phyloP scores from a whole-genome alignment of 2,888 invertebrate species.

The Atherix ibis region DNA sequence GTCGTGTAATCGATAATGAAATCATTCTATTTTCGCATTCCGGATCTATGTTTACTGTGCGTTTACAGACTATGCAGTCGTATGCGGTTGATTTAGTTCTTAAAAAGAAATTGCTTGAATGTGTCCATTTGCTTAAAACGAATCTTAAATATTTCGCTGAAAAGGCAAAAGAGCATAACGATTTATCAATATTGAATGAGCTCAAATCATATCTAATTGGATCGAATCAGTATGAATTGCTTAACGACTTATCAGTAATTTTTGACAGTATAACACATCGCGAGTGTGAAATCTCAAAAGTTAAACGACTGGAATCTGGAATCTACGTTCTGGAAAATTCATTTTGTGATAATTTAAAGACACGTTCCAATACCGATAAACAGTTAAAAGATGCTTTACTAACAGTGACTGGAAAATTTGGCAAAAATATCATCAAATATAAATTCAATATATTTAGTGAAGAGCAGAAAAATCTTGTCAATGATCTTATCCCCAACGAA shows the following conservation, averaged over 20 bases:
- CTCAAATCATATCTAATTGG: constrained; percentile 27
- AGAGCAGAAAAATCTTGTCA: constrained; percentile 27
- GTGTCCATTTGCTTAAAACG: constrained; percentile 25
- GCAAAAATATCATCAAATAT: constrained; percentile 32
- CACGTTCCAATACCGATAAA: constrained; percentile 6
- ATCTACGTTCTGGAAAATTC: constrained; percentile 30
- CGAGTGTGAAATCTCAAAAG: constrained; percentile 16
- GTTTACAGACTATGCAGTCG: constrained; percentile 20
- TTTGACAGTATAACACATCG: constrained; percentile 30
- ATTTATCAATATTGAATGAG: constrained; percentile 24
- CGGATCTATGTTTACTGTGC: constrained; percentile 25
- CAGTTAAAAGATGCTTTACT: constrained; percentile 30
- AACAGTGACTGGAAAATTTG: constrained; percentile 31
- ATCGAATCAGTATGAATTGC: constrained; percentile 26
- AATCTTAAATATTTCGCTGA: constrained; percentile 32
- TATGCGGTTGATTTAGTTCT: constrained; percentile 24
- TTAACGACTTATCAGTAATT: constrained; percentile 31
- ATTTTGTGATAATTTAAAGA: constrained; percentile 30
- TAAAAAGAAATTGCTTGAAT: constrained; percentile 24
- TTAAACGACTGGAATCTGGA: constrained; percentile 15
- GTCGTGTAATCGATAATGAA: constrained; percentile 22
- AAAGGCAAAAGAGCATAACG: constrained; percentile 29
- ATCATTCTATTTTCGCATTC: constrained; percentile 28
- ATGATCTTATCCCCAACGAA: constrained; percentile 24
- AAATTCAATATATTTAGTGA: constrained; percentile 32